Conservation (phyloP, 2,888 invertebrate species). For the Tryphoninae sp. region DNA sequence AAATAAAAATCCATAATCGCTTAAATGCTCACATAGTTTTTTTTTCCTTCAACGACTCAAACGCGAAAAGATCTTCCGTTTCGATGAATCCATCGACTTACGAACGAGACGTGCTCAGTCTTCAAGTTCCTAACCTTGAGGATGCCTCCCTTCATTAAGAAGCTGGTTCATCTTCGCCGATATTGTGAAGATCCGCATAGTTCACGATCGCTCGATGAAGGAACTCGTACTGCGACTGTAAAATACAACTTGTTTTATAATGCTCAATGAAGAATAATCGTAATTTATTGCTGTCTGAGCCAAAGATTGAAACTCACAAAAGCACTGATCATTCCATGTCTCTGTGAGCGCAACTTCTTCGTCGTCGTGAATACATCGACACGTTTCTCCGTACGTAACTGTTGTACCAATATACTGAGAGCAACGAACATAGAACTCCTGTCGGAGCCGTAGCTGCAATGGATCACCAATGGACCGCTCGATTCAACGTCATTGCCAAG, state of each 20-base stretch:
- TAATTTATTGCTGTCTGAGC: too few species aligned
- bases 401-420: slow-evolving; percentile 92
- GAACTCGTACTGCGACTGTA: slow-evolving; percentile 95
- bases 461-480: slow-evolving; percentile 90
- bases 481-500: slow-evolving; percentile 83
- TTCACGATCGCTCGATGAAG: slow-evolving; percentile 95
- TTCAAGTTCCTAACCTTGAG: slow-evolving; percentile 58
- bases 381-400: slow-evolving; percentile 91
- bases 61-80: slow-evolving; percentile 42
- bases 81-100: slow-evolving; percentile 53
- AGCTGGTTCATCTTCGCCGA: slow-evolving; percentile 83
- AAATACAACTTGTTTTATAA: slow-evolving; percentile 64
- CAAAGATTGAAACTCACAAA: slow-evolving; percentile 84
- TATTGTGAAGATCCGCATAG: slow-evolving; percentile 93
- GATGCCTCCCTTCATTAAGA: slow-evolving; percentile 74
- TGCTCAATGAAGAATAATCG: too few species aligned
- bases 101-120: slow-evolving; percentile 62
- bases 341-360: slow-evolving; percentile 92
- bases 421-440: slow-evolving; percentile 95
- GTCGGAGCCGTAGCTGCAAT: slow-evolving; percentile 91
- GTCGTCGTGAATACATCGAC: slow-evolving; percentile 93
- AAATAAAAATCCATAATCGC: slow-evolving; percentile 49
- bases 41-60: slow-evolving; percentile 36
- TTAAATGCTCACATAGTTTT: slow-evolving; percentile 52
- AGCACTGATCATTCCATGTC: slow-evolving; percentile 92